Evolutionary conservation across 2,888 invertebrate genomes (phyloP), one percentile per base, ranked within the genome.

Genomic region (Drosophila merina): DNA sequence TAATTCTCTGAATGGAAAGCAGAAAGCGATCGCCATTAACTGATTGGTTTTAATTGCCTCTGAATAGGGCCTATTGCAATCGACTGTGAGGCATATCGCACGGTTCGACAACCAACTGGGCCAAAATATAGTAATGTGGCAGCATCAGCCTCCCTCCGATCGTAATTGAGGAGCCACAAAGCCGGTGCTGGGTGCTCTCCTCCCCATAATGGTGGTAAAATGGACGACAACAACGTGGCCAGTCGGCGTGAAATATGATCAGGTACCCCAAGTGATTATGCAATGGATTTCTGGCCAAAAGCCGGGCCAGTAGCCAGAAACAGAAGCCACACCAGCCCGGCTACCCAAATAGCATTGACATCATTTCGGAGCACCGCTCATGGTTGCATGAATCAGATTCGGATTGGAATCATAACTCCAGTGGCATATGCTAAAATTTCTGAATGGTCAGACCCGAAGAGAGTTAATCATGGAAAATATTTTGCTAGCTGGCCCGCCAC

Each of bases 241-340:
- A 82, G 71, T 57, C 69, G 87, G 88, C 82, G 82, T 83, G 82
- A 83, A 83, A 83, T 83, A 83, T 88, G 88, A 88, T 88, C 82
- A 87, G 54, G 64, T 30, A 14, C 33, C 56, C 44, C 30, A 20
- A 20, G 28, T 20, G 72, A 87, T 88, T 87, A 76, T 88, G 83
- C 73, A 83, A 83, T 82, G 68, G 66, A 20, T 56, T 64, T 72
- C 28, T 36, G 74, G 82, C 85, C 74, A 66, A 71, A 33, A 42
- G 76, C 74, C 75, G 66, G 57, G 14, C 14, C 20, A 20, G 14
- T 14, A 20, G 77, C 74, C 75, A 67, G 58, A 79, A 62, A 55
- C 69, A 40, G 51, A 59, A 48, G 44, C 52, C 50, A 9, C 12
- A 5, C 26, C 33, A 36, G 36, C 10, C 10, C 38, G 30, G 36